Conservation (phyloP, 1,140 invertebrate genomes). For the Macrosteles quadrilineatus region DNA sequence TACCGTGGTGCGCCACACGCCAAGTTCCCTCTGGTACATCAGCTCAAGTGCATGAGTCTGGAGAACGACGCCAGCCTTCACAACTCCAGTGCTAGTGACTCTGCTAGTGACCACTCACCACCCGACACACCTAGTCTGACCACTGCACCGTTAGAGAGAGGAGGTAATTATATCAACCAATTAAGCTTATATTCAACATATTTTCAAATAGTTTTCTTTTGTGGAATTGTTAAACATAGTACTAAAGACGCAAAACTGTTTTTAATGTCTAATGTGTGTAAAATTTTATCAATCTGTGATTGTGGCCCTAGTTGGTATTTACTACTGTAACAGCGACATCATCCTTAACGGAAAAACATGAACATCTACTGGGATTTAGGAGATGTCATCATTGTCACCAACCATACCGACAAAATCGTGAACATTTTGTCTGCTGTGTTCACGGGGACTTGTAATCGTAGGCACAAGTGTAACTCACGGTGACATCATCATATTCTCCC, state of each 20-base stretch:
- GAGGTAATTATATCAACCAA: neutral
- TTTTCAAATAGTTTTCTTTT: neutral
- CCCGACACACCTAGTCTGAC: constrained; percentile 36
- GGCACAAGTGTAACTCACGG: no score
- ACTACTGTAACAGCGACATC: no score
- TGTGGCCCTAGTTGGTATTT: no score
- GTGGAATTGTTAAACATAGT: no score
- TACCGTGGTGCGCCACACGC: neutral
- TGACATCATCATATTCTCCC: no score
- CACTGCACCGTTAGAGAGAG: neutral
- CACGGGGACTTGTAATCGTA: no score
- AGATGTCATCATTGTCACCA: no score
- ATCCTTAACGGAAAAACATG: no score
- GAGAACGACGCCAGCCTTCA: constrained; percentile 20
- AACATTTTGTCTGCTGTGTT: no score
- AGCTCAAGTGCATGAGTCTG: constrained; percentile 19
- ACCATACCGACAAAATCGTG: no score
- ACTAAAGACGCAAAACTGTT: neutral
- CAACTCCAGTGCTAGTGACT: constrained; percentile 32
- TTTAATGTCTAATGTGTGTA: neutral
- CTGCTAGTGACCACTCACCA: constrained; percentile 38
- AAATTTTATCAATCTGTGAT: no score
- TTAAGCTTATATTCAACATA: neutral
- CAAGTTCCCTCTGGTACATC: constrained; percentile 2
- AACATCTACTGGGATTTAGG: no score